phyloP scores from a whole-genome alignment of 2,888 invertebrate species.

The Melinopterus prodromus region DNA sequence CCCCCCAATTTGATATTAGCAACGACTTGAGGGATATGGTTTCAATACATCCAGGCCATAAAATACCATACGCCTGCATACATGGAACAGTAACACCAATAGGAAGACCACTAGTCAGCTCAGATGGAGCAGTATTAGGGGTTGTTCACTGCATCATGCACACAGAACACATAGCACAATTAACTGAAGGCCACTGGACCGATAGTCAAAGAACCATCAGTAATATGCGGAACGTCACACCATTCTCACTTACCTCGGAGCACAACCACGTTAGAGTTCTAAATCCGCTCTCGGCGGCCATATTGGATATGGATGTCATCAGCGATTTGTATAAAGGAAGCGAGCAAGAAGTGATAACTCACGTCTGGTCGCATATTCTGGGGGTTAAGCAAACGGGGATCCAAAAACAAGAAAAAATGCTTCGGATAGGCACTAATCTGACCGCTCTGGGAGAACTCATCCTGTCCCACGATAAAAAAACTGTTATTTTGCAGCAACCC shows the following conservation, averaged over 20 bases:
- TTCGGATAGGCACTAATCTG: neutral
- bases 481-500: neutral
- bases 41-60: neutral
- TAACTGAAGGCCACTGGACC: constrained; percentile 22
- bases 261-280: constrained; percentile 9
- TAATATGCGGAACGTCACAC: constrained; percentile 13
- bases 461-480: constrained; percentile 14
- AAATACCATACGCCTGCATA: constrained; percentile 22
- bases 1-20: constrained; percentile 16
- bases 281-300: constrained; percentile 16
- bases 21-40: constrained; percentile 13
- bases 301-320: constrained; percentile 18
- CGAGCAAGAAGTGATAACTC: constrained; percentile 17
- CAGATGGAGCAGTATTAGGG: constrained; percentile 6
- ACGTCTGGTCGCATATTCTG: constrained; percentile 17
- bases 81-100: constrained; percentile 15
- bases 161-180: constrained; percentile 19
- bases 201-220: constrained; percentile 16
- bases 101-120: constrained; percentile 13
- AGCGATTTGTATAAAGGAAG: constrained; percentile 14
- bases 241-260: neutral
- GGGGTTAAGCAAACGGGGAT: constrained; percentile 23
- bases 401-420: constrained; percentile 16
- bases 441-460: constrained; percentile 10
- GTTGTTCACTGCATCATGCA: constrained; percentile 16